Conservation (phyloP, 2,113 vertebrate genomes). For the Uria lomvia region DNA sequence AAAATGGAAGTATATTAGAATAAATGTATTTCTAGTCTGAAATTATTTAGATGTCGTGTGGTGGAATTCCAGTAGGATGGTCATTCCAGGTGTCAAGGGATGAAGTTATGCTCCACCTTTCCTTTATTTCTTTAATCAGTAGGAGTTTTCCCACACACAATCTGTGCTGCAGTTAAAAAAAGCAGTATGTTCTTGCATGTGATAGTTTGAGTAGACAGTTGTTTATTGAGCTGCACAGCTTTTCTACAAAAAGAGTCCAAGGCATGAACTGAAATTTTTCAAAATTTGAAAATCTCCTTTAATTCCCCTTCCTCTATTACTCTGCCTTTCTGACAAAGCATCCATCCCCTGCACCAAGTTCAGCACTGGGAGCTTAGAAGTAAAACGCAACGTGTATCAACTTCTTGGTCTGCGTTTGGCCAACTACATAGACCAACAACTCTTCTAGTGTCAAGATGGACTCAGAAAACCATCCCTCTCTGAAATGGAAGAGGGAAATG, state of each 20-base stretch:
- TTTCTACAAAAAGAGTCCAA: neutral
- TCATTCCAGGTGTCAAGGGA: neutral
- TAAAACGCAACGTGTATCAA: neutral
- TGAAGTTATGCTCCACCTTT: slow-evolving; percentile 1
- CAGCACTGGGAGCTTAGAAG: neutral
- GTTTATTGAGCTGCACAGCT: neutral
- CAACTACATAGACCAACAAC: neutral
- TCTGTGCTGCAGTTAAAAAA: slow-evolving; percentile 44
- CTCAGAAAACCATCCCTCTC: neutral
- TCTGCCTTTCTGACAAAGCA: neutral
- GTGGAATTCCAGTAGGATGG: neutral
- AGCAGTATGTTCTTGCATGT: neutral
- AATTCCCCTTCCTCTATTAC: neutral
- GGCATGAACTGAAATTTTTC: neutral
- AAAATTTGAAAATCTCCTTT: neutral
- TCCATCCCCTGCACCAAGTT: neutral
- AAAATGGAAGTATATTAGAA: neutral
- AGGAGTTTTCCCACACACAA: slow-evolving; percentile 41
- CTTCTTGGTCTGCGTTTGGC: neutral
- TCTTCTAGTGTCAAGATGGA: neutral
- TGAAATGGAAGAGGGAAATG: neutral
- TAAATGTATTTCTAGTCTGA: neutral
- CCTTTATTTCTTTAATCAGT: slow-evolving; percentile 33
- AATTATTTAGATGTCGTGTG: neutral
- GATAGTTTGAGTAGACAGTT: slow-evolving; percentile 25